phyloP scores from a whole-genome alignment of 2,797 vertebrate genomes.

The Arctocebus calabarensis region DNA sequence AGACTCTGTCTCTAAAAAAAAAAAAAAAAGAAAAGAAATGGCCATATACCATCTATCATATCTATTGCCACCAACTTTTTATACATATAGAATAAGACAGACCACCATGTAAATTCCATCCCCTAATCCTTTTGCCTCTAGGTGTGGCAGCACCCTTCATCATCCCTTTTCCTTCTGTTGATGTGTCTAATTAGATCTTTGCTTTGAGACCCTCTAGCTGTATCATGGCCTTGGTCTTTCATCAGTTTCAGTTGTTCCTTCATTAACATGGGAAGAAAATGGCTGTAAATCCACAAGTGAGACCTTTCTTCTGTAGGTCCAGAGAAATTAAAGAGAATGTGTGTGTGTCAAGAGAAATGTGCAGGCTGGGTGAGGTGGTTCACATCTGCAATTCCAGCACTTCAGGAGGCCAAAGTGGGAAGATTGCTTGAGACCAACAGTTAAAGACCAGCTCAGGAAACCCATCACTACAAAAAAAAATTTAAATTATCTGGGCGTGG shows the following conservation, averaged over 20 bases:
- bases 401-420: not conserved
- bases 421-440: not conserved
- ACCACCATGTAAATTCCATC: not conserved
- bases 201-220: not conserved
- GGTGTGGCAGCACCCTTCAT: not conserved
- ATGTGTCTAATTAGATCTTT: not conserved
- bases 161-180: not conserved
- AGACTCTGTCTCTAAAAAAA: too few relatives aligned
- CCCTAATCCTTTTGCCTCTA: not conserved
- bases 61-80: not conserved
- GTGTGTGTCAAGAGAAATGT: conserved; percentile 31
- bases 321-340: not conserved
- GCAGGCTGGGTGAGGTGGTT: not conserved
- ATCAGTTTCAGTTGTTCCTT: not conserved
- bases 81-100: not conserved
- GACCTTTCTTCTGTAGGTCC: not conserved
- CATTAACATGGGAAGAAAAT: conserved; percentile 1
- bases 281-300: not conserved
- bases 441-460: not conserved
- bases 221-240: not conserved
- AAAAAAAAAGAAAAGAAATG: not conserved
- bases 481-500: not conserved
- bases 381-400: not conserved
- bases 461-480: not conserved
- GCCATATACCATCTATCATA: not conserved